Percentiles rank a stretch among this genome's conserved stretches.
Conservation (phyloP, 2,113 vertebrate species). For the Eonycteris spelaea region DNA sequence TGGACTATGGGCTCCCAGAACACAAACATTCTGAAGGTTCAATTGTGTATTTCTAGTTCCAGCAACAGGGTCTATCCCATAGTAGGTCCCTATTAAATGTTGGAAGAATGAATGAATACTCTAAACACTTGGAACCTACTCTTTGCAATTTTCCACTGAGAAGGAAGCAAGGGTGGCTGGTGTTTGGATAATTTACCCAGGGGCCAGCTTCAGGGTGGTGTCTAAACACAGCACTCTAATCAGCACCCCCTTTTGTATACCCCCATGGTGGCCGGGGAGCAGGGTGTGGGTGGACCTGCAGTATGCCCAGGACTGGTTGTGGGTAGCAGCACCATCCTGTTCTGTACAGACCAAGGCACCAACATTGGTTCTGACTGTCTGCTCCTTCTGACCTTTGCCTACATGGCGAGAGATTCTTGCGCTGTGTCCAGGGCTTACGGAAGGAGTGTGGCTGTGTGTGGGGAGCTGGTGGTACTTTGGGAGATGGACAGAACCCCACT, state of each 20-base stretch:
- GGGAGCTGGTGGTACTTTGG: not conserved
- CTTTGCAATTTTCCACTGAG: not conserved
- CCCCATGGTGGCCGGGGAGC: not conserved
- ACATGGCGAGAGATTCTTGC: not conserved
- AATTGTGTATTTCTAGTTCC: not conserved
- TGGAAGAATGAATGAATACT: not conserved
- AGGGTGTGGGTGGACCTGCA: accelerated
- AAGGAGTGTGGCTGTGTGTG: not conserved
- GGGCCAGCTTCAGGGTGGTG: not conserved
- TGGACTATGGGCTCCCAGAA: not conserved
- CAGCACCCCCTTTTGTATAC: not conserved
- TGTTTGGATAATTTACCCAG: not conserved
- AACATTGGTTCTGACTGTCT: accelerated
- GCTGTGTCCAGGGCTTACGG: not conserved
- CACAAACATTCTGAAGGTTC: not conserved
- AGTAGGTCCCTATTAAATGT: not conserved
- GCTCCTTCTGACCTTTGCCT: not conserved
- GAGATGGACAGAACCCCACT: not conserved
- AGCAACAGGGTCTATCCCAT: not conserved
- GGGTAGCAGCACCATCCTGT: not conserved
- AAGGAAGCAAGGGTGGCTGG: not conserved
- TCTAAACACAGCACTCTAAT: not conserved
- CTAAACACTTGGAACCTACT: not conserved
- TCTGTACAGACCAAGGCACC: not conserved
- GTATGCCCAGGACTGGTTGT: not conserved